Percentiles rank a stretch among this genome's conserved stretches.
phyloP scores from a whole-genome alignment of 2,888 invertebrate genomes.

The Hypolimnas misippus region DNA sequence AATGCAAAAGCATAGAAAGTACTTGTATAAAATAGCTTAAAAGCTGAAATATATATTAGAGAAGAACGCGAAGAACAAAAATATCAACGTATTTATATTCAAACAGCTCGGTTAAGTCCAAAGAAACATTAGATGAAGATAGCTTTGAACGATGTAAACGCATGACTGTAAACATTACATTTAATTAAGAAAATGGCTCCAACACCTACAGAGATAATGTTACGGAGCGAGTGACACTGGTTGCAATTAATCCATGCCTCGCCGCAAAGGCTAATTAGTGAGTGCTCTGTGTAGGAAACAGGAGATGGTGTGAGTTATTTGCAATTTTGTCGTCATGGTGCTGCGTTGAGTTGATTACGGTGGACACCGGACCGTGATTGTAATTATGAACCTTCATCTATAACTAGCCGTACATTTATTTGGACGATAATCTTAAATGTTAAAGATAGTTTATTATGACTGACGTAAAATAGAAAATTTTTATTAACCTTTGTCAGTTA shows the following conservation, averaged over 20 bases:
- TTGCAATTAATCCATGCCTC: slow-evolving; percentile 79
- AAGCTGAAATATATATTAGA: background rate
- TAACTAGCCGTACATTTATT: background rate
- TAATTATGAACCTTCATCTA: slow-evolving; percentile 38
- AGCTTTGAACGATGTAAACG: slow-evolving; percentile 35
- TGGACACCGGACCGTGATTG: slow-evolving; percentile 38
- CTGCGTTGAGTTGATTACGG: slow-evolving; percentile 47
- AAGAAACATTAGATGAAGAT: slow-evolving; percentile 36
- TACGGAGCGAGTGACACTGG: slow-evolving; percentile 62
- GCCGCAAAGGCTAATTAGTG: slow-evolving; percentile 75
- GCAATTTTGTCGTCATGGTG: slow-evolving; percentile 57
- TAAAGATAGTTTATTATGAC: slow-evolving; percentile 1
- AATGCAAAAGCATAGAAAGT: background rate
- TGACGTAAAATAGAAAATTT: background rate
- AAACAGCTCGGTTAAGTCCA: slow-evolving; percentile 19
- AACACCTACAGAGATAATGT: slow-evolving; percentile 69
- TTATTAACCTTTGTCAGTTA: background rate
- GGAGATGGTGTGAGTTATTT: slow-evolving; percentile 74
- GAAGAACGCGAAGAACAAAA: slow-evolving; percentile 12
- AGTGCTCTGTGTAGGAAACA: slow-evolving; percentile 68
- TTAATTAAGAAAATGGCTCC: slow-evolving; percentile 72
- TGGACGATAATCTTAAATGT: background rate
- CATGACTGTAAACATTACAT: slow-evolving; percentile 58
- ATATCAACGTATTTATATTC: slow-evolving; percentile 24
- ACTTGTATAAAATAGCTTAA: background rate